Conservation (phyloP, 1,140 invertebrate genomes). For the Penaeus chinensis region DNA sequence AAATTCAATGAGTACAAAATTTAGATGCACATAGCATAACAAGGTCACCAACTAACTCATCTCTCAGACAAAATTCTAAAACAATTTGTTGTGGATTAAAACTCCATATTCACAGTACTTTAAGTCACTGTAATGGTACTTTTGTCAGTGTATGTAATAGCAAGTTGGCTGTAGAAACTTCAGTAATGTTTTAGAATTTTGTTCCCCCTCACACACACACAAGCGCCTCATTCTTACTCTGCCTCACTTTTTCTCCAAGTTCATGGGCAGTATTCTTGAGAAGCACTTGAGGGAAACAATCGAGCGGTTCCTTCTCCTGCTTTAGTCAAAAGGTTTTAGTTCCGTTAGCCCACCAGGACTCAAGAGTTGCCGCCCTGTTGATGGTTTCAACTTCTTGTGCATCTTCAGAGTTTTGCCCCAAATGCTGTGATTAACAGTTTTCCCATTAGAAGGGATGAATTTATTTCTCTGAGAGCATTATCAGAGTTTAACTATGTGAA, state of each 20-base stretch:
- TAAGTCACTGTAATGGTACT: not conserved
- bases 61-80: slow-evolving; percentile 34
- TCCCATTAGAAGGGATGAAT: slow-evolving; percentile 26
- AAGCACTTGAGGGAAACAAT: slow-evolving; percentile 6
- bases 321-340: not conserved
- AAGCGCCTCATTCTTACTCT: slow-evolving; percentile 36
- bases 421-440: slow-evolving; percentile 41
- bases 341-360: slow-evolving; percentile 1
- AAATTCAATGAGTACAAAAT: slow-evolving; percentile 27
- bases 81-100: slow-evolving; percentile 1
- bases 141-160: no score
- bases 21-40: slow-evolving; percentile 31
- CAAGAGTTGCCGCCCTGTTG: not conserved
- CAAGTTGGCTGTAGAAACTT: not conserved
- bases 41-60: not conserved
- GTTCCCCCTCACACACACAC: slow-evolving; percentile 19
- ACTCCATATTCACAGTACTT: slow-evolving; percentile 13
- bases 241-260: slow-evolving; percentile 37
- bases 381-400: not conserved
- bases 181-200: slow-evolving; percentile 39
- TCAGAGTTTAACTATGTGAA: slow-evolving; percentile 30
- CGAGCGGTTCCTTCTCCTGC: slow-evolving; percentile 3
- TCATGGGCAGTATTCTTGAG: slow-evolving; percentile 31
- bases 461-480: slow-evolving; percentile 41
- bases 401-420: slow-evolving; percentile 33